Conservation (phyloP, 2,888 invertebrate genomes). For the Caenorhabditis sp. region DNA sequence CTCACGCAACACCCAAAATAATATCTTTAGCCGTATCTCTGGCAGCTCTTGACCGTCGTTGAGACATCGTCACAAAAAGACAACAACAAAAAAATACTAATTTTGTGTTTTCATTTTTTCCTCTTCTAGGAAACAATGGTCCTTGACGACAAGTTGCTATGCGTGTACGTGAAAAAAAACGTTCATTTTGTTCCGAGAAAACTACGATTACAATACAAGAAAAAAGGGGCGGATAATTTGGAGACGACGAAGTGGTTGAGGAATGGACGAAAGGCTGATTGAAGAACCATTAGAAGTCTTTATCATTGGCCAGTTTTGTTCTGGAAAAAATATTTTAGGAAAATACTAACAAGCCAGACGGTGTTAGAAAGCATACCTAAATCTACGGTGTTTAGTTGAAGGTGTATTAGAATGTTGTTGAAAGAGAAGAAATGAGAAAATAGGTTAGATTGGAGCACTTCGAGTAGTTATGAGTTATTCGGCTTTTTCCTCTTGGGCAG, state of each 20-base stretch:
- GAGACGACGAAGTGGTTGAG: neutral
- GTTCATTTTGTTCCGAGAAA: slow-evolving; percentile 2
- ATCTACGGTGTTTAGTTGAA: neutral
- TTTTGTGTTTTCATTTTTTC: slow-evolving; percentile 4
- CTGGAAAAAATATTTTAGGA: slow-evolving; percentile 6
- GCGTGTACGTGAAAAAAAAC: neutral
- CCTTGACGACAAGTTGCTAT: neutral
- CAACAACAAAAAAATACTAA: slow-evolving; percentile 2
- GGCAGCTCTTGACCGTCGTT: slow-evolving; percentile 29
- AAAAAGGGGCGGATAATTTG: neutral
- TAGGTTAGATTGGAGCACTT: neutral
- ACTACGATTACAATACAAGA: neutral
- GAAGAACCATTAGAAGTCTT: slow-evolving; percentile 22
- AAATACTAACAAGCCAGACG: neutral
- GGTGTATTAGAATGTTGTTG: neutral
- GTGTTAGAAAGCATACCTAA: neutral
- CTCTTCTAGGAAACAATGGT: neutral
- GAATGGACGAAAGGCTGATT: neutral
- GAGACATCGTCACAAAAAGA: slow-evolving; percentile 21
- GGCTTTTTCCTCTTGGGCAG: slow-evolving; percentile 51
- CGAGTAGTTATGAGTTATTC: slow-evolving; percentile 25
- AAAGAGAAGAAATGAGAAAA: neutral
- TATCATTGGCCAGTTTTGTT: slow-evolving; percentile 26
- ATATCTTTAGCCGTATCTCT: slow-evolving; percentile 69
- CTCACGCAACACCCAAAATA: slow-evolving; percentile 66